Evolutionary conservation across 2,797 vertebrate genomes (phyloP), one percentile per base, ranked within the genome.

Genomic region (Luscinia megarhynchos): DNA sequence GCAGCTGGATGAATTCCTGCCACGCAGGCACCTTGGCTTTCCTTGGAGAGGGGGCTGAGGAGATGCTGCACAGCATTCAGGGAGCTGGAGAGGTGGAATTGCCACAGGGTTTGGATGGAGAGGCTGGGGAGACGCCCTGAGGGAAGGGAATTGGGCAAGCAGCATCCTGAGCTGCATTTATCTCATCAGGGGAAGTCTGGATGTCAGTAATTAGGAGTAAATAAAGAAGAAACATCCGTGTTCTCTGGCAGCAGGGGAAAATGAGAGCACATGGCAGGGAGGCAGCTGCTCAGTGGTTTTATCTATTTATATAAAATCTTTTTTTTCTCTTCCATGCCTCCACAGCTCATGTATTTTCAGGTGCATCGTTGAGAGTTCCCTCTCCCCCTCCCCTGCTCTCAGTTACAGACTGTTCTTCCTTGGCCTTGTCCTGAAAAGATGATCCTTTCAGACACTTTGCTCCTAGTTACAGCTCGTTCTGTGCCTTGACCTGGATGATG

Each of bases 171-270:
- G 40, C 92, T 78, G 5, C 55, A 51, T 84, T 95, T 91, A 81
- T 86, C 91, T 93, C 82, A 75, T 88, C 85, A 87, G 89, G 81
- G 64, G 51, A 81, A 84, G 76, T 27, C 95, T 89, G 68, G 30
- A 80, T 50, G 73, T 81, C 74, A 8, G 85, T 73, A 93, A 95
- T 94, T 86, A 81, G 85, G 63, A 86, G 85, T 83, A 93, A 95
- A 89, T 81, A 95, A 94, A 85, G 77, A 80, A 94, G 87, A 93
- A 94, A 81, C 55, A 91, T 69, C 48, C 84, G 11, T 84, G 66
- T 51, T 69, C 87, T 86, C 87, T 81, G 77, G 59, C 83, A 94
- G 85, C 73, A 94, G 85, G 51, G 69, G 75, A 73, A 88, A 87
- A 93, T 24, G 43, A 75, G 66, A 93, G 63, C 77, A 22, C 40